Evolutionary conservation across 2,113 vertebrate species (phyloP).

Genomic region (Gnathonemus longibarbis): DNA sequence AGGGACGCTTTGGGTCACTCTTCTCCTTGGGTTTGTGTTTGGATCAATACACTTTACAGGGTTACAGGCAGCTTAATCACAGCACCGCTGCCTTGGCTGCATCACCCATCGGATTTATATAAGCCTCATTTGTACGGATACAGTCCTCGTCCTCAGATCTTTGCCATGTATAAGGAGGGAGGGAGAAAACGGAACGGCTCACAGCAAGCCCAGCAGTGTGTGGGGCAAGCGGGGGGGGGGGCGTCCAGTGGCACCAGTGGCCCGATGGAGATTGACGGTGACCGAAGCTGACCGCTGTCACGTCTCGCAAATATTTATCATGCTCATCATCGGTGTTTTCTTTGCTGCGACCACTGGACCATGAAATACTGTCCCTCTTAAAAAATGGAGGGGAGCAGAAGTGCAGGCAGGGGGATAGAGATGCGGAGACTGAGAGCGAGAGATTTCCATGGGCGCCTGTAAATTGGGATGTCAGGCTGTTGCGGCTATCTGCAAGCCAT

Average conservation of each 20-base stretch:
- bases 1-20: neutral
- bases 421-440: neutral
- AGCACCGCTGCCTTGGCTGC: neutral
- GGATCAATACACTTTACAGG: neutral
- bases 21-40: neutral
- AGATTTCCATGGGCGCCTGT: neutral
- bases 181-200: neutral
- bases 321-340: neutral
- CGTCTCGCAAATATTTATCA: neutral
- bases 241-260: neutral
- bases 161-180: too few species aligned
- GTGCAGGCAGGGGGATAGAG: neutral
- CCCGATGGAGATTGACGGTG: neutral
- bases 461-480: neutral
- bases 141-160: neutral
- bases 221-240: too few species aligned
- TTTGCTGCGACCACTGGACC: neutral
- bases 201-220: too few species aligned
- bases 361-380: constrained; percentile 3
- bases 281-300: neutral
- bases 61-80: neutral
- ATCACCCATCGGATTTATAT: neutral
- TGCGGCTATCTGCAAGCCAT: neutral
- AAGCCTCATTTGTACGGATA: neutral
- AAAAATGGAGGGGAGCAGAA: neutral